phyloP scores from a whole-genome alignment of 2,113 vertebrate genomes.

The Corydoras maculifer region DNA sequence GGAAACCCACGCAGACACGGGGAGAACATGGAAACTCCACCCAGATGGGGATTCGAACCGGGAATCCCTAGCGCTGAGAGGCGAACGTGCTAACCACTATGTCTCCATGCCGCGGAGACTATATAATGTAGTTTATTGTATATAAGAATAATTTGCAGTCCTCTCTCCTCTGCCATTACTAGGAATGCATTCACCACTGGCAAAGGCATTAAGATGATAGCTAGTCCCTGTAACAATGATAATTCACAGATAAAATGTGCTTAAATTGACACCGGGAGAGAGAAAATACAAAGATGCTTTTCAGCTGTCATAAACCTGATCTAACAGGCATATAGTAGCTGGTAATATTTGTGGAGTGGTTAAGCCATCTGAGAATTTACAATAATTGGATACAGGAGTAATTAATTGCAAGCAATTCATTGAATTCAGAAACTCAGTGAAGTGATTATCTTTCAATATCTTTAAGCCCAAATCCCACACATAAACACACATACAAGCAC shows the following conservation, averaged over 20 bases:
- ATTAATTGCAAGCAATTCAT: background rate
- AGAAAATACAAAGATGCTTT: background rate
- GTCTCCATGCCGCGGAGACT: too few species aligned
- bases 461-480: too few species aligned
- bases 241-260: background rate
- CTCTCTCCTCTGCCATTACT: background rate
- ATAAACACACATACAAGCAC: too few species aligned
- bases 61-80: too few species aligned
- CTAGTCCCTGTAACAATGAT: background rate
- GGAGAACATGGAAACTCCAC: too few species aligned
- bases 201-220: background rate
- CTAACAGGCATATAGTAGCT: background rate
- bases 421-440: background rate
- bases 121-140: too few species aligned
- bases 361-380: background rate
- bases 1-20: too few species aligned
- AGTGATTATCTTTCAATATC: too few species aligned
- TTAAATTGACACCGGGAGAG: background rate
- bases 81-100: too few species aligned
- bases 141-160: background rate
- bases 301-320: background rate
- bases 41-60: too few species aligned
- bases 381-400: background rate
- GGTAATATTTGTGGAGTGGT: background rate
- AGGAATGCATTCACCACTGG: background rate